These are phyloP conservation scores for Tautogolabrus adspersus DNA, from an alignment of 2,113 vertebrate genomes.

Conservation along the genomic window DNA sequence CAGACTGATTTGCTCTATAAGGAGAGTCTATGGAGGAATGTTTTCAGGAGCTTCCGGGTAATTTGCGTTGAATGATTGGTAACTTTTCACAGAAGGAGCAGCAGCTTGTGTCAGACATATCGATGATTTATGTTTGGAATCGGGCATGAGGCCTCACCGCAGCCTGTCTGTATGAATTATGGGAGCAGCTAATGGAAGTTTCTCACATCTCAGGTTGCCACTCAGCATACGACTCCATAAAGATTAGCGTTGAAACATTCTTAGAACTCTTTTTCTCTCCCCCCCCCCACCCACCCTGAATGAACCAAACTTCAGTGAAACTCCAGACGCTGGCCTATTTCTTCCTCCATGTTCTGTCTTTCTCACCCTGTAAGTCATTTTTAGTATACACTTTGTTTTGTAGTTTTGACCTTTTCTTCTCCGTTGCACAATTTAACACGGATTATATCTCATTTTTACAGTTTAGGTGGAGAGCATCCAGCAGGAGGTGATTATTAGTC, in stretches of 20 bases:
- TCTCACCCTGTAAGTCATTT: constrained; percentile 9
- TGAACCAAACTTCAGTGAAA: background rate
- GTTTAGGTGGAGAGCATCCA: background rate
- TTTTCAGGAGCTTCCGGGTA: constrained; percentile 13
- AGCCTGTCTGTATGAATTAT: constrained; percentile 70
- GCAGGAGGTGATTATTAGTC: background rate
- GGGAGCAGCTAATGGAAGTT: constrained; percentile 55
- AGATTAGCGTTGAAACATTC: constrained; percentile 28
- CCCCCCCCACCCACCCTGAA: too few relatives aligned
- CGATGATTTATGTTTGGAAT: constrained; percentile 59
- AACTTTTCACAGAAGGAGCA: constrained; percentile 8
- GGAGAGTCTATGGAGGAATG: constrained; percentile 2
- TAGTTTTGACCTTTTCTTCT: background rate
- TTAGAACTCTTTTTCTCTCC: background rate
- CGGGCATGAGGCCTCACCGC: constrained; percentile 40
- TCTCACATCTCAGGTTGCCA: constrained; percentile 32
- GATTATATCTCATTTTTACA: background rate
- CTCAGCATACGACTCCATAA: background rate
- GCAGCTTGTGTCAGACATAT: constrained; percentile 25
- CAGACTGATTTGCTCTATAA: background rate
- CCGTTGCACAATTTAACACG: background rate
- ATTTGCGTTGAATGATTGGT: constrained; percentile 30
- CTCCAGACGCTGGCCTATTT: background rate
- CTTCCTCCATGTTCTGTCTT: background rate
- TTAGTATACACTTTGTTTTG: background rate